Conservation (phyloP, 1,140 invertebrate genomes). For the Plutomurus gul region DNA sequence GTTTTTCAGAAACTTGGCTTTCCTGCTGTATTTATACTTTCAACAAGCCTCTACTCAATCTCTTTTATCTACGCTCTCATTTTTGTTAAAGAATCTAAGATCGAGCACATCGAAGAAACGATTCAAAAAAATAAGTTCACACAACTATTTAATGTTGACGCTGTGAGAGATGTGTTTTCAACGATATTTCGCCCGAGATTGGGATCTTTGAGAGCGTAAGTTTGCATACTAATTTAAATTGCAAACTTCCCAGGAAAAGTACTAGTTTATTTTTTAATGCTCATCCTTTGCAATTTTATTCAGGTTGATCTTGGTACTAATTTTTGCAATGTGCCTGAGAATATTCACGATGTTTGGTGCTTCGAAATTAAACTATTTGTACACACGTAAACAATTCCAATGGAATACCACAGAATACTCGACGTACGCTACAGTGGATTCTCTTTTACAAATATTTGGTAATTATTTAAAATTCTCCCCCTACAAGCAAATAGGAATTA, state of each 20-base stretch:
- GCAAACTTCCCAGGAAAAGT: background rate
- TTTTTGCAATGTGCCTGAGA: background rate
- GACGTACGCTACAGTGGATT: background rate
- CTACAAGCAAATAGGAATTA: background rate
- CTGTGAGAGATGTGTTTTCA: slow-evolving; percentile 33
- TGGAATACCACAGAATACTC: slow-evolving; percentile 38
- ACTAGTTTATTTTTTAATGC: background rate
- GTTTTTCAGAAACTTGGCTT: slow-evolving; percentile 19
- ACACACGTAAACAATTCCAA: slow-evolving; percentile 27
- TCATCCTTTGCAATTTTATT: background rate
- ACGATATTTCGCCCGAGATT: slow-evolving; percentile 35
- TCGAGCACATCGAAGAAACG: background rate
- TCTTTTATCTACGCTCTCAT: slow-evolving; percentile 1
- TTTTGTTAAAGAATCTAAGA: slow-evolving; percentile 27
- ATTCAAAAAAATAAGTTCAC: background rate
- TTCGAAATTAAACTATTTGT: slow-evolving; percentile 18
- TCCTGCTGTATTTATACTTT: slow-evolving; percentile 18
- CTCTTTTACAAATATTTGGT: slow-evolving; percentile 26
- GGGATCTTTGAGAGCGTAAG: slow-evolving; percentile 29
- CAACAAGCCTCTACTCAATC: background rate
- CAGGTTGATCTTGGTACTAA: slow-evolving; percentile 38
- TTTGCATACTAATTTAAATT: background rate
- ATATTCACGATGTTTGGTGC: slow-evolving; percentile 8
- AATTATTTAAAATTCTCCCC: background rate
- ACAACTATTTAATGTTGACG: slow-evolving; percentile 37